Evolutionary conservation across 2,888 invertebrate genomes (phyloP).

Genomic region (Toxonevra muliebris): DNA sequence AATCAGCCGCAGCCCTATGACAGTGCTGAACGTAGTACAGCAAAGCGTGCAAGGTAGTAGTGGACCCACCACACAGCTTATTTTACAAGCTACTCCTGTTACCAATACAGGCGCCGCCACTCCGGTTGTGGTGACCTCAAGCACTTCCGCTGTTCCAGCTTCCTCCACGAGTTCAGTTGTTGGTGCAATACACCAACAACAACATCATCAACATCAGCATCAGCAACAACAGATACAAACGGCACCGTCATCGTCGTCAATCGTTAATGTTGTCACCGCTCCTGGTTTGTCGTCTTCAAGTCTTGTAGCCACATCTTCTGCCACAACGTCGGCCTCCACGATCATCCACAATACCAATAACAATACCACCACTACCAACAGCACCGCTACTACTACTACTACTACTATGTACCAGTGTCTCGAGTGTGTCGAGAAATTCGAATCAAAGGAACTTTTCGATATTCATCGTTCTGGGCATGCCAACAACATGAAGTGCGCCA

Average conservation of each 20-base stretch:
- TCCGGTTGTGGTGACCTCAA: constrained; percentile 41
- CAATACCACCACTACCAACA: constrained; percentile 33
- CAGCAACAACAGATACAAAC: constrained; percentile 26
- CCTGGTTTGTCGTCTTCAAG: constrained; percentile 21
- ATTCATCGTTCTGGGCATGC: constrained; percentile 64
- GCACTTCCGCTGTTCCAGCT: constrained; percentile 34
- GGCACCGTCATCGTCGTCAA: constrained; percentile 20
- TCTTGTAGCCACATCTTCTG: constrained; percentile 35
- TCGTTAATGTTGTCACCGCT: constrained; percentile 31
- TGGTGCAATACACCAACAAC: constrained; percentile 18
- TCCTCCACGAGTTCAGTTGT: constrained; percentile 30
- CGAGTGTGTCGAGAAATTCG: constrained; percentile 62
- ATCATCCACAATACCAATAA: constrained; percentile 12
- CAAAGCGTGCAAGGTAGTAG: constrained; percentile 44
- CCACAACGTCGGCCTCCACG: constrained; percentile 36
- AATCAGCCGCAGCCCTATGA: constrained; percentile 55
- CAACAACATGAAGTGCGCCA: constrained; percentile 65
- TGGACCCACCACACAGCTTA: constrained; percentile 52
- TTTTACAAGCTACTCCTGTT: constrained; percentile 49
- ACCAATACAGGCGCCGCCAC: constrained; percentile 32
- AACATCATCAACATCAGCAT: constrained; percentile 9
- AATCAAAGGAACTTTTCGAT: constrained; percentile 61
- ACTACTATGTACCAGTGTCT: constrained; percentile 57
- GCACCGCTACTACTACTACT: constrained; percentile 38
- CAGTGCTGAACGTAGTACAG: constrained; percentile 57